Conservation (phyloP, 2,888 invertebrate genomes). For the Tipula vernalis region DNA sequence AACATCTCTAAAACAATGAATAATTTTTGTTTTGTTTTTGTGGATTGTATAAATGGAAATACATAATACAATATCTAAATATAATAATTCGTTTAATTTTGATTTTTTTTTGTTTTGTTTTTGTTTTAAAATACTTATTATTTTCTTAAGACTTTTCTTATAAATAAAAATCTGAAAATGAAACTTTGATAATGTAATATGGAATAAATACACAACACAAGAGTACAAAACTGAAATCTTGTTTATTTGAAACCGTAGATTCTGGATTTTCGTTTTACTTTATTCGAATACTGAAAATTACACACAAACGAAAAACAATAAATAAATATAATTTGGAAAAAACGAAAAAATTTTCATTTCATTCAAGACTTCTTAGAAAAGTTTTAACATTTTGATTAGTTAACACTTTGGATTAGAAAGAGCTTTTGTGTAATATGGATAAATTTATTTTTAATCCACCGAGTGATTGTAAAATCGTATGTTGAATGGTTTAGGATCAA, state of each 20-base stretch:
- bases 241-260: not conserved
- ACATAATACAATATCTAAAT: not conserved
- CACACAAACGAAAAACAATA: not conserved
- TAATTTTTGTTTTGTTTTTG: not conserved
- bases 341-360: not conserved
- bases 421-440: not conserved
- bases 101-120: not conserved
- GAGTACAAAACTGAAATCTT: not conserved
- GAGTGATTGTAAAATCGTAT: not conserved
- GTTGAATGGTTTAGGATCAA: not conserved
- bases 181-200: not conserved
- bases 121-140: not conserved
- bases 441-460: not conserved
- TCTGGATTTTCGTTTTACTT: not conserved
- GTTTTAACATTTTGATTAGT: not conserved
- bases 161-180: not conserved
- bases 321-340: not conserved
- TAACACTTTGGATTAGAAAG: not conserved
- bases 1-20: constrained; percentile 4
- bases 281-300: not conserved
- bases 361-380: not conserved
- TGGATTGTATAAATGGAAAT: not conserved
- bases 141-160: not conserved
- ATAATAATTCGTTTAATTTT: not conserved
- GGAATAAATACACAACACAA: not conserved